Evolutionary conservation across 2,888 invertebrate genomes (phyloP), one percentile per base, ranked within the genome.

Genomic region (Cerceris ruficornis): DNA sequence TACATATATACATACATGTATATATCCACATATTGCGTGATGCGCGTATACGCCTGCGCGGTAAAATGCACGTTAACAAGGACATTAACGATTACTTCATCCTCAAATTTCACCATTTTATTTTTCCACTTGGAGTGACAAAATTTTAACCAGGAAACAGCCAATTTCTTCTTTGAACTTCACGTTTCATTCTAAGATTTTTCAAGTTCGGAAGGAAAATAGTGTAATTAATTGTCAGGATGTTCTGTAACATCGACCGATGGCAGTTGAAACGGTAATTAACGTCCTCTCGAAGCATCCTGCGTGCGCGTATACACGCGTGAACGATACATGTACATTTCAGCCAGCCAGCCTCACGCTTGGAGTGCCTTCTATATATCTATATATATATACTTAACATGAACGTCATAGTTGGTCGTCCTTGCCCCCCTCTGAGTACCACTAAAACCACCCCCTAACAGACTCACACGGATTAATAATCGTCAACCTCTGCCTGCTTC

Each of bases 331-430:
- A 86, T 85, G 82, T 87, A 85, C 83, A 86, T 89, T 90, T 89
- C 88, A 90, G 88, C 88, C 87, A 89, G 88, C 86, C 88, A 88
- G 88, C 88, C 87, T 90, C 89, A 90, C 90, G 90, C 91, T 91
- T 92, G 87, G 91, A 91, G 91, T 91, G 89, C 88, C 84, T 88
- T 86, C 61, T 77, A 55, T 73, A 72, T 75, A 67, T 74, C 59
- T 78, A 77, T 69, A 75, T 82, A 75, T 82, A 77, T 83, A 80
- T 80, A 78, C 73, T 75, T 83, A 83, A 81, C 73, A 73, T 73
- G 66, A 82, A 75, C 80, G 80, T 75, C 69, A 80, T 82, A 82
- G 77, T 80, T 80, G 71, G 77, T 75, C 80, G 70, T 55, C 71
- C 66, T 49, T 60, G 15, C 17, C 15, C 57, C 70, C 69, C 28